phyloP scores from a whole-genome alignment of 2,888 invertebrate species.

The Opisthograptis luteolata region DNA sequence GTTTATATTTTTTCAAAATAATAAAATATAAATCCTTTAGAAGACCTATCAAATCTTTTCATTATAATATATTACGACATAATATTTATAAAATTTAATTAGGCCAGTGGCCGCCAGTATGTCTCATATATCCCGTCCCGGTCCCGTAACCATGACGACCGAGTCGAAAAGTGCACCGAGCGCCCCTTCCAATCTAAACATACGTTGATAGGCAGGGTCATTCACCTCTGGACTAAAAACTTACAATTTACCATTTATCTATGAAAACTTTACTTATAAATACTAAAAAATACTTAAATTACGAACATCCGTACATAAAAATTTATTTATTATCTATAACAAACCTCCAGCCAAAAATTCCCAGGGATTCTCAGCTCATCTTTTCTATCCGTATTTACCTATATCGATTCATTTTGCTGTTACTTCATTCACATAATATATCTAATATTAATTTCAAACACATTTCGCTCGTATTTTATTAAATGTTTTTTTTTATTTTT shows the following conservation, averaged over 20 bases:
- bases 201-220: conserved; percentile 50
- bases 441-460: not conserved
- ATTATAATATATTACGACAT: no score
- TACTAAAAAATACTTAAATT: no score
- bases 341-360: not conserved
- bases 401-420: not conserved
- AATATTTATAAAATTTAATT: not conserved
- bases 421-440: not conserved
- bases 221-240: conserved; percentile 50
- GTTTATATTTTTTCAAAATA: no score
- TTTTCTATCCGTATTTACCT: not conserved
- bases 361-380: not conserved
- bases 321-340: not conserved
- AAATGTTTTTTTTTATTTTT: not conserved
- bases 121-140: not conserved
- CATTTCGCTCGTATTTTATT: not conserved
- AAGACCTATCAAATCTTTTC: no score
- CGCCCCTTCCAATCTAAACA: conserved; percentile 42
- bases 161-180: conserved; percentile 43
- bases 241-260: not conserved
- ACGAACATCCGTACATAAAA: no score
- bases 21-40: no score
- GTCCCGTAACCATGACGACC: conserved; percentile 48
- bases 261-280: no score
- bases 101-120: conserved; percentile 1